Conservation (phyloP, 2,113 vertebrate genomes). For the Misgurnus anguillicaudatus region DNA sequence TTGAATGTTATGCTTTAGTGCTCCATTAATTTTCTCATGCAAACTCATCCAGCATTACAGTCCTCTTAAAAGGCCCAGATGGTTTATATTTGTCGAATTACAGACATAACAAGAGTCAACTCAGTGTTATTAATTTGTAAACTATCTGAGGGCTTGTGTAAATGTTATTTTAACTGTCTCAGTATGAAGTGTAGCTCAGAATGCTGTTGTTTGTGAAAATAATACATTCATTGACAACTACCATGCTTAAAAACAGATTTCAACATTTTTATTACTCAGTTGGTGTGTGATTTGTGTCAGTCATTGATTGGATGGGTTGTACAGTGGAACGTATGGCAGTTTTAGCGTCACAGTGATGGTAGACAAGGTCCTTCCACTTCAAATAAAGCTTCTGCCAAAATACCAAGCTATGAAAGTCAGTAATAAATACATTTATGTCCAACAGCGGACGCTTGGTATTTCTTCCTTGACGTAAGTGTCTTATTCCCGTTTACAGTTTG, state of each 20-base stretch:
- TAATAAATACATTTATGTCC: constrained; percentile 91
- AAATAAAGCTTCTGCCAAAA: constrained; percentile 71
- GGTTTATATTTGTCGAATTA: constrained; percentile 16
- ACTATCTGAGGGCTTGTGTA: neutral
- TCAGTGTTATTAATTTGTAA: neutral
- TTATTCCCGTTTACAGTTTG: constrained; percentile 50
- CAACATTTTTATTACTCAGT: constrained; percentile 27
- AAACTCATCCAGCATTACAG: constrained; percentile 1
- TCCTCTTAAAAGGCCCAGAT: neutral
- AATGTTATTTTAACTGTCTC: constrained; percentile 16
- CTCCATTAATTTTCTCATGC: neutral
- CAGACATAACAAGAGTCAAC: constrained; percentile 21
- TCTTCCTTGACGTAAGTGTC: constrained; percentile 38
- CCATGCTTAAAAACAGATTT: constrained; percentile 42
- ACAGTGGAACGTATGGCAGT: constrained; percentile 10
- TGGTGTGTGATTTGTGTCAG: constrained; percentile 19
- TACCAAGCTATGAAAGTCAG: constrained; percentile 78
- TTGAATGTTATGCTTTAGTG: too few species aligned
- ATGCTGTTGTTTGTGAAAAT: neutral
- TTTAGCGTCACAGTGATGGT: neutral
- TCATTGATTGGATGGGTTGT: neutral
- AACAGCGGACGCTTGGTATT: constrained; percentile 67
- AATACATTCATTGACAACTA: neutral
- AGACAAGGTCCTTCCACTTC: constrained; percentile 9
- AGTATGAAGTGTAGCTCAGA: neutral